phyloP scores from a whole-genome alignment of 2,888 invertebrate genomes.

The Tolmerus cingulatus region DNA sequence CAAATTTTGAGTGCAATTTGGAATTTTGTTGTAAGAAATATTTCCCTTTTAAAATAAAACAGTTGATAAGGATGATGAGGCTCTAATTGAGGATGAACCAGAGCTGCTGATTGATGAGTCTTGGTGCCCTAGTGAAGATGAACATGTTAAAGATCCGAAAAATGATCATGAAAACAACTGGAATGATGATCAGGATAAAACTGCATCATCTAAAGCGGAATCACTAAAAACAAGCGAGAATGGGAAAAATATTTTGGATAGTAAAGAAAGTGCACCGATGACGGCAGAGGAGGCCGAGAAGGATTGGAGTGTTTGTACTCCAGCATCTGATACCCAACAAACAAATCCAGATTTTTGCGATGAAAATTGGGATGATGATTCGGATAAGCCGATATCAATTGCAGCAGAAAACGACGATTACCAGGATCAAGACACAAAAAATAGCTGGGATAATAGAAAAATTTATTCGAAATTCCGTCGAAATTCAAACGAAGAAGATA shows the following conservation, averaged over 20 bases:
- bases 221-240: neutral
- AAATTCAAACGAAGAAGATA: neutral
- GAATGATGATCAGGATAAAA: neutral
- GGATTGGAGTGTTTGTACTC: neutral
- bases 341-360: neutral
- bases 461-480: neutral
- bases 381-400: neutral
- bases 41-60: neutral
- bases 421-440: neutral
- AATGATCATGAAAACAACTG: conserved; percentile 21
- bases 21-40: neutral
- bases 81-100: conserved; percentile 60
- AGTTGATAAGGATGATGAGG: conserved; percentile 67
- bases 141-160: conserved; percentile 33
- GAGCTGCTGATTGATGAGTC: conserved; percentile 68
- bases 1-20: neutral
- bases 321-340: neutral
- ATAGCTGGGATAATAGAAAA: neutral
- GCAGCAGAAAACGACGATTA: neutral
- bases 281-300: neutral
- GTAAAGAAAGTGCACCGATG: neutral
- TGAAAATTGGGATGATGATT: conserved; percentile 24
- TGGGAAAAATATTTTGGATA: neutral
- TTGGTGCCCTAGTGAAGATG: conserved; percentile 64
- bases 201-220: neutral